These are phyloP conservation scores for Chalcis sispes DNA, from an alignment of 2,888 invertebrate species.

Conservation along the genomic window DNA sequence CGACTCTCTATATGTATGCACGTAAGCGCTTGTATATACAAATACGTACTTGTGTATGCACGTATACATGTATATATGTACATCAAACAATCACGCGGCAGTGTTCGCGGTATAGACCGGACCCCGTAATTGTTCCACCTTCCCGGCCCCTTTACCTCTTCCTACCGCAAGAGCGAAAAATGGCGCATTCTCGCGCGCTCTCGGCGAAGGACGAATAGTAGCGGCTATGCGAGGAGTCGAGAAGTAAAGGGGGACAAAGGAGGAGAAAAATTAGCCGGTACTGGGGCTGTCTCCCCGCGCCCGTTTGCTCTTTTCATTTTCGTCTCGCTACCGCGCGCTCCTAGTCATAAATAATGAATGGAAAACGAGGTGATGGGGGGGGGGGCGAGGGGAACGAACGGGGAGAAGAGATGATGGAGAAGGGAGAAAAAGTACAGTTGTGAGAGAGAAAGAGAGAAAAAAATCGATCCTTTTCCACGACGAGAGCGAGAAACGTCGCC, in stretches of 20 bases:
- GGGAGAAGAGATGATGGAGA: background rate
- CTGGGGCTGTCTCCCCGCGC: no score
- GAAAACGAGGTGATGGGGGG: background rate
- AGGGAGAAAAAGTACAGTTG: background rate
- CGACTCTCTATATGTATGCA: no score
- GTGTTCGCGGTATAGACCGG: no score
- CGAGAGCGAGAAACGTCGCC: background rate
- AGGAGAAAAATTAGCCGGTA: conserved; percentile 30
- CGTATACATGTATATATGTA: background rate
- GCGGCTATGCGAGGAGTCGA: no score
- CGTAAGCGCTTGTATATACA: no score
- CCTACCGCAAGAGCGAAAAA: no score
- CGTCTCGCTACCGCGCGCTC: conserved; percentile 19
- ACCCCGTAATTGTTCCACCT: no score
- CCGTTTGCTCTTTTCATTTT: conserved; percentile 30
- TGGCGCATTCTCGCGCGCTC: no score
- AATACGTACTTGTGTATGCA: no score
- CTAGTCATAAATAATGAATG: conserved; percentile 46
- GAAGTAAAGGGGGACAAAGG: background rate
- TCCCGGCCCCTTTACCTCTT: no score
- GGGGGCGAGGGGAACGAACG: background rate
- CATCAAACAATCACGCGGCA: background rate
- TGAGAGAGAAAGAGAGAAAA: background rate
- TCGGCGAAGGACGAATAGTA: no score
- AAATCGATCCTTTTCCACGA: conserved; percentile 20